These are phyloP conservation scores for Rotaria socialis DNA, from an alignment of 2,888 invertebrate species.

Conservation along the genomic window DNA sequence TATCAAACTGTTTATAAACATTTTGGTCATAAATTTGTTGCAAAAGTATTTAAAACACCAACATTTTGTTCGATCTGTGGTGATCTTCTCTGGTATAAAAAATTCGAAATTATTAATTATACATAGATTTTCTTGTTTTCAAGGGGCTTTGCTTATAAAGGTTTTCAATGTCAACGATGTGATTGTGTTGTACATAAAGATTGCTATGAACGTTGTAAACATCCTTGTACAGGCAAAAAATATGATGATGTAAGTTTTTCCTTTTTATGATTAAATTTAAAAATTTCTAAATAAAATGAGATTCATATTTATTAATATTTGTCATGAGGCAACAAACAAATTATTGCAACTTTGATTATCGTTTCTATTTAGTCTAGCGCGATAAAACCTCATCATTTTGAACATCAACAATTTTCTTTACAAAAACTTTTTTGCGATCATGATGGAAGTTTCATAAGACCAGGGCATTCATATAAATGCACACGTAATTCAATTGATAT, in stretches of 20 bases:
- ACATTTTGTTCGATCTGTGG: background rate
- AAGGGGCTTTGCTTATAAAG: background rate
- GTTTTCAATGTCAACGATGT: slow-evolving; percentile 18
- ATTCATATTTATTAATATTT: too few relatives aligned
- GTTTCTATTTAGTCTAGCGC: background rate
- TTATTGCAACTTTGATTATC: background rate
- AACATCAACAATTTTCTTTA: background rate
- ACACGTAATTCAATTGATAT: background rate
- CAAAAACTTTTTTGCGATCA: background rate
- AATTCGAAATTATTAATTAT: too few relatives aligned
- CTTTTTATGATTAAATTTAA: too few relatives aligned
- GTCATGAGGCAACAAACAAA: too few relatives aligned
- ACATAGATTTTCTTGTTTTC: background rate
- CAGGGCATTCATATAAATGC: background rate
- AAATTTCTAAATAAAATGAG: too few relatives aligned
- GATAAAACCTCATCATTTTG: background rate
- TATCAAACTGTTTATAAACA: background rate
- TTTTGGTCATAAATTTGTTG: background rate
- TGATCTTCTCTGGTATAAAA: background rate
- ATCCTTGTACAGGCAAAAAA: background rate
- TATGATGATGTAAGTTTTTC: background rate
- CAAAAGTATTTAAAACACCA: background rate
- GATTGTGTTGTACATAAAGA: background rate
- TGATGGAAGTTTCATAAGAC: slow-evolving; percentile 34
- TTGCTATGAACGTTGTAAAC: background rate